Percentiles rank a stretch among this genome's conserved stretches.
phyloP scores from a whole-genome alignment of 2,113 vertebrate genomes.

The Corythornis cristatus region DNA sequence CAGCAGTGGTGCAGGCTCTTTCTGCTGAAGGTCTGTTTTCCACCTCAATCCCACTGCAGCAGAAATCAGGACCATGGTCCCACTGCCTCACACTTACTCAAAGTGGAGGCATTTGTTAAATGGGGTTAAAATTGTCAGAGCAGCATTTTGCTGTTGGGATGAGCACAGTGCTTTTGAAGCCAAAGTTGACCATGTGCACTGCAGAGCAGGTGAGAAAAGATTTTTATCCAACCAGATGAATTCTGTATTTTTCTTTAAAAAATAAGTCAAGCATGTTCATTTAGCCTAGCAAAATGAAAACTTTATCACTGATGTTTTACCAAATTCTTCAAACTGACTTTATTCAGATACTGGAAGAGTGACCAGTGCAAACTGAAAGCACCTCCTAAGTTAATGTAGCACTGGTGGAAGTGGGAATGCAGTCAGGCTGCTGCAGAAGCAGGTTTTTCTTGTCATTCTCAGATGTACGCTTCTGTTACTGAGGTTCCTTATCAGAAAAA shows the following conservation, averaged over 20 bases:
- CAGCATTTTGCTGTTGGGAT: neutral
- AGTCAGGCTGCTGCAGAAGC: neutral
- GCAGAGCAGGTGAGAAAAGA: neutral
- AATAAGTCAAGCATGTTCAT: neutral
- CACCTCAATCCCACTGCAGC: neutral
- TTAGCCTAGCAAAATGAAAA: neutral
- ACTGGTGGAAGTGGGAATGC: neutral
- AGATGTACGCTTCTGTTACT: constrained; percentile 14
- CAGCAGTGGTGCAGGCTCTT: fast-evolving
- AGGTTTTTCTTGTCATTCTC: neutral
- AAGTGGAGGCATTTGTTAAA: neutral
- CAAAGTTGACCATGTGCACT: fast-evolving
- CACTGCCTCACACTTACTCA: fast-evolving
- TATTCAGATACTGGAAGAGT: neutral
- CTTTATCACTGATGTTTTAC: neutral
- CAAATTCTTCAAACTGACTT: neutral
- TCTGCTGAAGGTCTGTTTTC: neutral
- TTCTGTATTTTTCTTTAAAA: neutral
- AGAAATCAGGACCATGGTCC: neutral
- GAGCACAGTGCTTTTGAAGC: neutral
- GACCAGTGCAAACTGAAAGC: neutral
- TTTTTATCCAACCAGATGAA: neutral
- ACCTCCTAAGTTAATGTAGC: neutral
- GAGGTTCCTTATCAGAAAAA: constrained; percentile 63
- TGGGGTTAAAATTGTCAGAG: neutral